Evolutionary conservation across 2,888 invertebrate species (phyloP), one percentile per base, ranked within the genome.

Genomic region (Chymomyza fuscimana): DNA sequence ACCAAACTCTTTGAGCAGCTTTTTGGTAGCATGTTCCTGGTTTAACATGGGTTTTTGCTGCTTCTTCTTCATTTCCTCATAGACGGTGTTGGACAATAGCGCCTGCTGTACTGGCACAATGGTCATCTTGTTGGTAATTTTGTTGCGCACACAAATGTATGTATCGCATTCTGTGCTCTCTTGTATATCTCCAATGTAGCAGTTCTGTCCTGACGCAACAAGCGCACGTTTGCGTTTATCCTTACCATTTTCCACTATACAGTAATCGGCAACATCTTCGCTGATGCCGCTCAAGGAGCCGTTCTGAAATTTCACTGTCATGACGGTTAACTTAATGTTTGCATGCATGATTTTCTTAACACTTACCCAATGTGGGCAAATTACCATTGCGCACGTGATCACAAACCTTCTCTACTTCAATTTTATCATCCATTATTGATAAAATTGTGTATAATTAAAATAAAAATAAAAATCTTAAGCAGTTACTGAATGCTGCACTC

Each of bases 261-360:
- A 77, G 25, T 82, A 91, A 3, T 84, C 69, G 0, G 80, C 86
- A 0, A 61, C 70, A 12, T 81, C 69, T 5, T 81, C 78, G 5
- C 73, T 72, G 29, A 81, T 69, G 16, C 77, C 74, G 0, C 76
- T 74, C 0, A 92, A 67, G 9, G 76, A 70, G 4, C 91, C 91
- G 72, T 92, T 92, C 73, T 91, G 91, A 54, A 92, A 92, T 74
- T 87, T 83, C 7, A 92, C 91, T 92, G 63, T 2, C 46, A n/a
- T 12, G 29, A 0, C 19, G 22, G 1, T 9, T 29, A 16, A 1
- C 9, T 52, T 36, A 61, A 22, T 15, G 22, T 1, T 1, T 1
- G 7, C 6, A 7, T 1, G 32, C 19, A 22, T 46, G 16, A 7
- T 4, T 3, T 10, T 61, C 0, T 10, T 5, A 10, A 12, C 58